Base-by-base conservation (phyloP, 2,888 invertebrate species). In the Dioctria linearis region DNA sequence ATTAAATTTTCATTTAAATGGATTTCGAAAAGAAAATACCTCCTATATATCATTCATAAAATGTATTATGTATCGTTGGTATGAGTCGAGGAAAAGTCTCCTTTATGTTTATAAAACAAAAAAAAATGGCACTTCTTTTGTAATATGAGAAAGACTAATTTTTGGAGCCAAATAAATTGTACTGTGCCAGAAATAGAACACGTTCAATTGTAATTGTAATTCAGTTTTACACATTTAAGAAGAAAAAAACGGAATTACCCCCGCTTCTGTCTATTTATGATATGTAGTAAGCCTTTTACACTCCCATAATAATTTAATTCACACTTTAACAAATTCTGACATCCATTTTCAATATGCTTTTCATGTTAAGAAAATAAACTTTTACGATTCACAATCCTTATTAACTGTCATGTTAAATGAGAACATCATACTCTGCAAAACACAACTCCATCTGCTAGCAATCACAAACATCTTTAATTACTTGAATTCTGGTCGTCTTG, bases 401-500 rank as follows among this genome's bases (percentile, higher is more conserved):
- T 5, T 37, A 49, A 8, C 43, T 42, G 25, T 25, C 25, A 25
- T 25, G 25, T 25, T 54, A 54, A n/a, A 8, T 54, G 54, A 11
- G 8, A n/a, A 59, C 59, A 57, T 39, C 57, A 51, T 9, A 51
- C n/a, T 37, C 37, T 4, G 37, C 2, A 8, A 13, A 11, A 54
- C 42, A 40, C 13, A 37, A 13, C 73, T 42, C 40, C 73, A 6
- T 11, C n/a, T n/a, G 73, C 5, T 39, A 39, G 43, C 13, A 57
- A 13, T 73, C 39, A 73, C 42, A 40, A 25, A 73, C 54, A 73
- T 57, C 73, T 73, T 73, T 73, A 73, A 73, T 73, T 42, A 71
- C 57, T 73, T 40, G 9, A 5, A 73, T 57, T 54, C 73, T 37
- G 43, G 37, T 42, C 67, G 13, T 13, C 13, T 57, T 42, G 71